Evolutionary conservation across 2,113 vertebrate species (phyloP), one percentile per base, ranked within the genome.

Genomic region (Bubo bubo): DNA sequence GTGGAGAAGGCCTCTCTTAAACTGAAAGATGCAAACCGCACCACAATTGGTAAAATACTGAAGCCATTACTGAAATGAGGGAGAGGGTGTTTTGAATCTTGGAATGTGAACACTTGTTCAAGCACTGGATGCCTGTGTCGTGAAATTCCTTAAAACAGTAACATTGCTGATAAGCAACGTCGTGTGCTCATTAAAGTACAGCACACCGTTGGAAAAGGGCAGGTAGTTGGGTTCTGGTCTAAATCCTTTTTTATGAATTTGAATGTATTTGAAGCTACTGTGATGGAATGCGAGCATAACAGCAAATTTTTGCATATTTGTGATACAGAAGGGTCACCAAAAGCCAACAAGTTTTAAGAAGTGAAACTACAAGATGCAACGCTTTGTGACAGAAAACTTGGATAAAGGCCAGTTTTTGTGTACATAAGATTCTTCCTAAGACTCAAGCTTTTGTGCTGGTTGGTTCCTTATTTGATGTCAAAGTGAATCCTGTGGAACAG

Each of bases 31-130:
- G 93, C 95, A 8, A 92, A 87, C 56, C 92, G 87, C 82, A 96
- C 97, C 70, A 75, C 98, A 4, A 93, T 94, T 90, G 98, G 98
- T 95, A 99, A 98, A 88, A 98, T 97, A 71, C 76, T 98, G 19
- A 99, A 98, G 83, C 99, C 99, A 0, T 96, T 98, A 70, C 95
- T 99, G 98, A 99, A 99, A 92, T 99, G 97, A 98, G 7, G 62
- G 47, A 70, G 71, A 82, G 28, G 24, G 8, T 39, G 12, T 47
- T 76, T 74, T 30, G 2, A 70, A 45, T 75, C 76, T n/a, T 55
- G 58, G 63, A 77, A 92, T 92, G 85, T 79, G 90, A 94, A 96
- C 93, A 34, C 67, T 66, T 91, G 41, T 93, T 91, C 86, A 93
- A 84, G 32, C 90, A 70, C 90, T 70, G 63, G 72, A 90, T 72